Conservation (phyloP, 2,797 vertebrate species). For the Brachyalestes nurse region DNA sequence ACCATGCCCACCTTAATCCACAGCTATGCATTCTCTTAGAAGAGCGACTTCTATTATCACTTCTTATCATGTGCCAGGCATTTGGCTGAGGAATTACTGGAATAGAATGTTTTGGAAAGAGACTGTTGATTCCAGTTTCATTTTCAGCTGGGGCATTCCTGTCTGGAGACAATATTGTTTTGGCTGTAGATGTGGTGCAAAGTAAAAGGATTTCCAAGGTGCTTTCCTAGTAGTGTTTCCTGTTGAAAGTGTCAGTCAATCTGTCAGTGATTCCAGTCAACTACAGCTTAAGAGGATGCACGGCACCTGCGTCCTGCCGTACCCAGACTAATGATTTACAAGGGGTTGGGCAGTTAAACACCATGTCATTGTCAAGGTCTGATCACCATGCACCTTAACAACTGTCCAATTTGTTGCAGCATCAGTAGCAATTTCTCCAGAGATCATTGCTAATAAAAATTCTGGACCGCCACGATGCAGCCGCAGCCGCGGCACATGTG, state of each 20-base stretch:
- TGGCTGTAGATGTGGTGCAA: background rate
- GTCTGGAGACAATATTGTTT: background rate
- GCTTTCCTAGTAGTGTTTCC: constrained; percentile 30
- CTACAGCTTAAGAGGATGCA: background rate
- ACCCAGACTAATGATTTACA: background rate
- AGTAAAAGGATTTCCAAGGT: constrained; percentile 18
- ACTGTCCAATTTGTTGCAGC: background rate
- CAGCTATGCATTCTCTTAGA: background rate
- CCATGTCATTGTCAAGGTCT: background rate
- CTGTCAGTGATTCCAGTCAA: background rate
- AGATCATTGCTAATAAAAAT: constrained; percentile 16
- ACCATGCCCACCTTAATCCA: background rate
- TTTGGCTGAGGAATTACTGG: background rate
- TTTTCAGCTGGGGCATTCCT: constrained; percentile 41
- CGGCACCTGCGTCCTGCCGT: background rate
- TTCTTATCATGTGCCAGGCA: background rate
- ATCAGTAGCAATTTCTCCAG: constrained; percentile 16
- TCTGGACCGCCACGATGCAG: constrained; percentile 22
- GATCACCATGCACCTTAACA: background rate
- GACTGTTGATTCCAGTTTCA: background rate
- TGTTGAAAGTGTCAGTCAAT: constrained; percentile 6
- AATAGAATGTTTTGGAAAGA: background rate
- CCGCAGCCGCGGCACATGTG: constrained; percentile 47
- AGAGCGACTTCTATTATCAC: background rate
- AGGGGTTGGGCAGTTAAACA: background rate